These are phyloP conservation scores for Diuraphis noxia DNA, from an alignment of 1,140 invertebrate genomes.

Conservation along the genomic window DNA sequence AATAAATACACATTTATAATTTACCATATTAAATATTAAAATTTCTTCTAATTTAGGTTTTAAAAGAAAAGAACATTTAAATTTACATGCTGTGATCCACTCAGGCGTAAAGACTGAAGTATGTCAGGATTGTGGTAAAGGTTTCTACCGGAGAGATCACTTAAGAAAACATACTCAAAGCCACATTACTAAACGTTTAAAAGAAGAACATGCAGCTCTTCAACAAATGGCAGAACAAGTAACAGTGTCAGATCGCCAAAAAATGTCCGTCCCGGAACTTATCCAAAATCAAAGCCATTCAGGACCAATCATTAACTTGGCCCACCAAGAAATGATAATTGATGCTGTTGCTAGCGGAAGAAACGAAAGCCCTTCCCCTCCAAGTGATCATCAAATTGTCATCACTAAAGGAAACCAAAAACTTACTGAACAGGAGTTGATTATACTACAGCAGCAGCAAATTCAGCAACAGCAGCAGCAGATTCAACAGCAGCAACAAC, in stretches of 20 bases:
- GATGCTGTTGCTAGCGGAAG: slow-evolving; percentile 28
- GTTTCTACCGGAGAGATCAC: slow-evolving; percentile 83
- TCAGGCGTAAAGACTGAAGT: slow-evolving; percentile 78
- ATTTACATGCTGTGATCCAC: slow-evolving; percentile 78
- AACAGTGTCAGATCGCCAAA: slow-evolving; percentile 54
- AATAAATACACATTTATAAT: neutral
- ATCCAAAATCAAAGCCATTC: slow-evolving; percentile 46
- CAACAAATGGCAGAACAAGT: slow-evolving; percentile 54
- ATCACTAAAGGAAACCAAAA: slow-evolving; percentile 44
- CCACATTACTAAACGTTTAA: slow-evolving; percentile 71
- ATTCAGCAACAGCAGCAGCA: slow-evolving; percentile 53
- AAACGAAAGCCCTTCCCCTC: neutral
- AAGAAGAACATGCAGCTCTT: slow-evolving; percentile 64
- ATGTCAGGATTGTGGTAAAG: slow-evolving; percentile 70
- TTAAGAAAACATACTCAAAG: slow-evolving; percentile 67
- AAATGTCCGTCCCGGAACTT: slow-evolving; percentile 51
- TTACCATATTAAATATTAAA: neutral
- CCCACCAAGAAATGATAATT: slow-evolving; percentile 45
- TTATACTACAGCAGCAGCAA: slow-evolving; percentile 55
- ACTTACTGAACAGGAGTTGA: slow-evolving; percentile 53
- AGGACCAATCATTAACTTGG: slow-evolving; percentile 36
- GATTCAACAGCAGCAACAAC: slow-evolving; percentile 51
- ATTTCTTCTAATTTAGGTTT: slow-evolving; percentile 63
- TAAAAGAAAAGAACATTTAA: slow-evolving; percentile 79
- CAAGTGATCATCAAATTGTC: slow-evolving; percentile 45